A percentile compares a stretch with the other conserved stretches of the same genome.
Conservation (phyloP, 2,888 invertebrate species). For the Caenorhabditis sp. region DNA sequence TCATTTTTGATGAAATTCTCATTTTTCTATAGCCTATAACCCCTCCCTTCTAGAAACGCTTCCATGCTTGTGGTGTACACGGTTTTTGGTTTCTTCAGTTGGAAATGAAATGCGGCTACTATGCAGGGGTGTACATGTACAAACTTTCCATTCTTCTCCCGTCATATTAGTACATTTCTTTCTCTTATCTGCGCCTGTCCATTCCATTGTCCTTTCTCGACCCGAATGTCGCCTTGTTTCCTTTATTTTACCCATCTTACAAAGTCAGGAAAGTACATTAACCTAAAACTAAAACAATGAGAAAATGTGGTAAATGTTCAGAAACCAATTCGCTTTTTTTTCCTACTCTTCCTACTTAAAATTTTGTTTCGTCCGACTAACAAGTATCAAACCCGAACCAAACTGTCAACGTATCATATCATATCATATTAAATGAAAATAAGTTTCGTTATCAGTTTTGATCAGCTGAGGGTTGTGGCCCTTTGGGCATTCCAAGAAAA, state of each 20-base stretch:
- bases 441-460: not conserved
- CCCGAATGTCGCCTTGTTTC: not conserved
- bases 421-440: not conserved
- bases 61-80: too few relatives aligned
- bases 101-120: slow-evolving; percentile 41
- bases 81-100: too few relatives aligned
- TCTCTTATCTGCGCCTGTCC: slow-evolving; percentile 24
- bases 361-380: too few relatives aligned
- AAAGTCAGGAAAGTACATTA: too few relatives aligned
- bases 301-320: too few relatives aligned
- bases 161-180: slow-evolving; percentile 41
- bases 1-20: not conserved
- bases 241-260: slow-evolving; percentile 37
- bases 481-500: slow-evolving; percentile 4
- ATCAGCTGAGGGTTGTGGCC: slow-evolving; percentile 59
- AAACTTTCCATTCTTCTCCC: slow-evolving; percentile 13
- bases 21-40: not conserved
- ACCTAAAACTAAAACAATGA: too few relatives aligned
- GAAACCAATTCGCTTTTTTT: not conserved
- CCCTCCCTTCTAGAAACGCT: too few relatives aligned
- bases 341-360: slow-evolving; percentile 42
- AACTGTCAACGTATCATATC: not conserved
- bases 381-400: too few relatives aligned
- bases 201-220: slow-evolving; percentile 21
- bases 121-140: slow-evolving; percentile 33